These are phyloP conservation scores for Hemithea aestivaria DNA, from an alignment of 2,888 invertebrate genomes.

Conservation along the genomic window DNA sequence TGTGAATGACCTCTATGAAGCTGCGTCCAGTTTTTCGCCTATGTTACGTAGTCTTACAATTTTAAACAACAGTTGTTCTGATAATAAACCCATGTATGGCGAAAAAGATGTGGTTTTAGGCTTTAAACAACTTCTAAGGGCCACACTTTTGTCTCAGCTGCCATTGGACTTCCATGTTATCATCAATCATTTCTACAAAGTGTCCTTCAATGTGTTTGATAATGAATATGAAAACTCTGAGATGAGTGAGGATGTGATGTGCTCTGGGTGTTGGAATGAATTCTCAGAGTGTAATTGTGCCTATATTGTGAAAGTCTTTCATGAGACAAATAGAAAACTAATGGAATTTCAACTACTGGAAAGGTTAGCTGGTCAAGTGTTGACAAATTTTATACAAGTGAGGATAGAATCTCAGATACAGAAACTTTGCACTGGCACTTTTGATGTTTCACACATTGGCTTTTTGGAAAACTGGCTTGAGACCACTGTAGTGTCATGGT, in stretches of 20 bases:
- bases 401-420: slow-evolving; percentile 92
- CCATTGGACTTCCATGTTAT: slow-evolving; percentile 84
- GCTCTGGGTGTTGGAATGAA: slow-evolving; percentile 86
- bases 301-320: slow-evolving; percentile 84
- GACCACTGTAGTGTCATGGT: slow-evolving; percentile 91
- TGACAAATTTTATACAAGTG: slow-evolving; percentile 90
- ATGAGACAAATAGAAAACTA: slow-evolving; percentile 88
- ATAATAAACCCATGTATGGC: slow-evolving; percentile 72
- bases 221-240: slow-evolving; percentile 71
- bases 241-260: slow-evolving; percentile 80
- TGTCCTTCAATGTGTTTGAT: slow-evolving; percentile 86
- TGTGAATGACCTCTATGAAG: slow-evolving; percentile 81
- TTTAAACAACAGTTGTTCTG: slow-evolving; percentile 65
- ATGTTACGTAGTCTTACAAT: slow-evolving; percentile 76
- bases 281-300: slow-evolving; percentile 79
- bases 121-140: slow-evolving; percentile 82
- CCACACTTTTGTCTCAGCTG: slow-evolving; percentile 84
- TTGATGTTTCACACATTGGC: slow-evolving; percentile 89
- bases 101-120: slow-evolving; percentile 75
- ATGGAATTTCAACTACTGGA: slow-evolving; percentile 88
- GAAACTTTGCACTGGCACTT: slow-evolving; percentile 90
- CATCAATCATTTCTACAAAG: slow-evolving; percentile 86
- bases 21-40: slow-evolving; percentile 75
- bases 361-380: slow-evolving; percentile 89
- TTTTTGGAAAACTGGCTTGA: slow-evolving; percentile 92